phyloP scores from a whole-genome alignment of 2,113 vertebrate species.

The Phalacrocorax carbo region DNA sequence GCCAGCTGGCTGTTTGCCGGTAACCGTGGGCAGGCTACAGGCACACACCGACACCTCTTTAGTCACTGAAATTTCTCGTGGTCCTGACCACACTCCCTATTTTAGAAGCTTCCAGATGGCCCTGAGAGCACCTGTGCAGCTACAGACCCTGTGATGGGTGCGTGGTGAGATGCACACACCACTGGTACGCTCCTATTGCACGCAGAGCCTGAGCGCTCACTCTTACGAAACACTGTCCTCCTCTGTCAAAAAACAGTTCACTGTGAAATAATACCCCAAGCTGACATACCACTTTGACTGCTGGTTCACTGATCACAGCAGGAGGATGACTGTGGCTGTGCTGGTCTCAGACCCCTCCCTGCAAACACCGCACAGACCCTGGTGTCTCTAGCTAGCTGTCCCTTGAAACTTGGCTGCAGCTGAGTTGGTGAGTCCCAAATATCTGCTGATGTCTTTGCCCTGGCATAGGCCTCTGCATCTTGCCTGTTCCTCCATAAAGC shows the following conservation, averaged over 20 bases:
- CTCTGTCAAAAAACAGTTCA: not conserved
- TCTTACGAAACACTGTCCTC: not conserved
- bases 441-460: not conserved
- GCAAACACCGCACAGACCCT: accelerated
- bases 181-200: not conserved
- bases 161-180: not conserved
- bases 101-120: not conserved
- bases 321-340: not conserved
- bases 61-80: not conserved
- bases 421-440: not conserved
- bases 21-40: not conserved
- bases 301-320: not conserved
- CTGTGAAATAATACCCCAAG: not conserved
- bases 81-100: not conserved
- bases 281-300: not conserved
- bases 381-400: not conserved
- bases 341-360: not conserved
- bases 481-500: not conserved
- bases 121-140: not conserved
- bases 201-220: not conserved
- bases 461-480: not conserved
- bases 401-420: not conserved
- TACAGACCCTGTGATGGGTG: not conserved
- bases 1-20: not conserved
- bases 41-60: not conserved